These are phyloP conservation scores for Cinclus cinclus DNA, from an alignment of 2,113 vertebrate genomes.

Conservation along the genomic window DNA sequence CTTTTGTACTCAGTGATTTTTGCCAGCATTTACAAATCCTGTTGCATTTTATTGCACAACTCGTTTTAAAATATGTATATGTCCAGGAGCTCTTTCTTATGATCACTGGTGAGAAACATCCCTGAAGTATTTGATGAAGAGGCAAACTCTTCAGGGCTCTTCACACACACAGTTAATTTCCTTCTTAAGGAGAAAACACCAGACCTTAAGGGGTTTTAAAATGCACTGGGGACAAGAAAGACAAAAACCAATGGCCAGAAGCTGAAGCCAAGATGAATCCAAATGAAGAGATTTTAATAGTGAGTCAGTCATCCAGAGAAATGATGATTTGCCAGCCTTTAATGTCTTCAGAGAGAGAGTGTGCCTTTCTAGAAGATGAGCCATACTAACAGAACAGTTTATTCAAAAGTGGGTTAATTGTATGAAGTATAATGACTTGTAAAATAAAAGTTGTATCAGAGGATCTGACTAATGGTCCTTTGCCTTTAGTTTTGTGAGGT, in stretches of 20 bases:
- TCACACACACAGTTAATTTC: neutral
- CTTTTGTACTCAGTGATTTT: neutral
- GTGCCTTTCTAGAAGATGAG: neutral
- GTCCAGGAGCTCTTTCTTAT: neutral
- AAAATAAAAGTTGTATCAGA: neutral
- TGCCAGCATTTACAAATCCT: neutral
- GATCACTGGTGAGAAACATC: neutral
- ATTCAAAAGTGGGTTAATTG: slow-evolving; percentile 40
- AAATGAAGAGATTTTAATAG: slow-evolving; percentile 58
- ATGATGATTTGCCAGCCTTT: neutral
- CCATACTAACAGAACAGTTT: neutral
- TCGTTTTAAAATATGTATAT: neutral
- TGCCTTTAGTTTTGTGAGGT: neutral
- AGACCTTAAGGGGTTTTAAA: neutral
- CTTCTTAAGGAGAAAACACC: neutral
- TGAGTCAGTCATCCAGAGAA: slow-evolving; percentile 53
- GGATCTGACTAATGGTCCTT: neutral
- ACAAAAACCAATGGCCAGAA: slow-evolving; percentile 10
- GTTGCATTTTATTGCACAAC: neutral
- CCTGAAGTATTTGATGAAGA: neutral
- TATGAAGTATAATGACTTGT: neutral
- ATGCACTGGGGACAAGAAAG: neutral
- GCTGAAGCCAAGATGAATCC: slow-evolving; percentile 44
- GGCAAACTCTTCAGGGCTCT: neutral
- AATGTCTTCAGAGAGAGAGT: neutral